Conservation (phyloP, 2,797 vertebrate genomes). For the Pangasius mekongensis region DNA sequence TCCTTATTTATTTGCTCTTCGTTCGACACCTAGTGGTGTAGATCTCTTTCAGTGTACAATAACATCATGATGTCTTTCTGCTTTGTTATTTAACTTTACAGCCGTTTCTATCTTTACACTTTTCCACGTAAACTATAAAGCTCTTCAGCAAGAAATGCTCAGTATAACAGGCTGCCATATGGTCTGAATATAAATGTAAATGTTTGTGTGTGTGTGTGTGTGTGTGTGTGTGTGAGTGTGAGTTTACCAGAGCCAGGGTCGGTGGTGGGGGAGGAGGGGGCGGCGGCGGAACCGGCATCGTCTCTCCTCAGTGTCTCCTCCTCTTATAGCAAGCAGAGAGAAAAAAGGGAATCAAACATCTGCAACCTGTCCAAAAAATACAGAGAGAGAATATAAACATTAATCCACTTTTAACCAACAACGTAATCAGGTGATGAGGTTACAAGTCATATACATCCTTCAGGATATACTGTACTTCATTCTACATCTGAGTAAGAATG, state of each 20-base stretch:
- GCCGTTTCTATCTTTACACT: neutral
- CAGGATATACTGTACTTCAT: neutral
- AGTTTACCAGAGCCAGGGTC: conserved; percentile 44
- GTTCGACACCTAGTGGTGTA: neutral
- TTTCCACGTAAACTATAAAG: neutral
- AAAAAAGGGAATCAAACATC: conserved; percentile 28
- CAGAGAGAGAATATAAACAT: neutral
- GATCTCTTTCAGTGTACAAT: neutral
- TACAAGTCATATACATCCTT: neutral
- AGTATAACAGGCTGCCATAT: neutral
- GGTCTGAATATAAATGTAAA: neutral
- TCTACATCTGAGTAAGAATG: neutral
- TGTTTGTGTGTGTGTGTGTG: neutral
- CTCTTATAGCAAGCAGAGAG: conserved; percentile 51
- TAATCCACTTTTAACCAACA: neutral
- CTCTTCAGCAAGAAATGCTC: neutral
- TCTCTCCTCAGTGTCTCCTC: conserved; percentile 64
- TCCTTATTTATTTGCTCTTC: neutral
- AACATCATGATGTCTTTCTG: neutral
- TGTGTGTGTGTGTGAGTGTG: neutral
- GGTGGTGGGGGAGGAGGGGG: conserved; percentile 81
- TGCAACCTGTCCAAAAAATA: neutral
- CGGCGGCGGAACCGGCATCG: conserved; percentile 91
- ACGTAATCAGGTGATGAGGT: neutral
- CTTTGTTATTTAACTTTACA: neutral